Conservation (phyloP, 2,888 invertebrate species). For the Melinaea marsaeus region DNA sequence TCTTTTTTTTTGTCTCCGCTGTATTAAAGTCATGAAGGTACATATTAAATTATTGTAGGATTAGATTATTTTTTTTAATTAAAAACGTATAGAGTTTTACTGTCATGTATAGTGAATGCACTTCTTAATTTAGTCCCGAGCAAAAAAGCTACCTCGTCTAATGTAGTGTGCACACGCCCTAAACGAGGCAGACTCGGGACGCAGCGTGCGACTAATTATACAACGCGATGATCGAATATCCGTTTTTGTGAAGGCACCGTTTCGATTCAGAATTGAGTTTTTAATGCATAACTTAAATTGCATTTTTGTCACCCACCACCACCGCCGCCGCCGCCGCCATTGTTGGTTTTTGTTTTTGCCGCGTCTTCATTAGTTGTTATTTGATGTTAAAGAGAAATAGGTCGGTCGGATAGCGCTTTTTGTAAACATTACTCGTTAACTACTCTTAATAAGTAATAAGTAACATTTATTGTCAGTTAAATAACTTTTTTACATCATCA, state of each 20-base stretch:
- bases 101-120: too few species aligned
- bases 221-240: conserved; percentile 54
- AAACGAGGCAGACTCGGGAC: conserved; percentile 25
- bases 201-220: conserved; percentile 72
- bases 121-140: conserved; percentile 1
- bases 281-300: conserved; percentile 73
- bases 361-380: conserved; percentile 63
- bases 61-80: conserved; percentile 3
- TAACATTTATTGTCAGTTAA: too few species aligned
- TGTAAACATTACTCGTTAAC: too few species aligned
- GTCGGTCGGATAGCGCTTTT: too few species aligned
- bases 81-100: neutral
- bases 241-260: conserved; percentile 54
- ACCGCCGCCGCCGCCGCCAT: conserved; percentile 34
- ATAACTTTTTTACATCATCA: too few species aligned
- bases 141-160: conserved; percentile 3
- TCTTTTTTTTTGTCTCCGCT: neutral
- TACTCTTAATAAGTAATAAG: too few species aligned
- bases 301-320: conserved; percentile 72
- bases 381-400: conserved; percentile 8
- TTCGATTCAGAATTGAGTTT: conserved; percentile 62
- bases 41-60: neutral
- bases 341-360: conserved; percentile 35
- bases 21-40: neutral
- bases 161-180: conserved; percentile 14